Percentiles rank a stretch among this genome's conserved stretches.
phyloP scores from a whole-genome alignment of 1,140 invertebrate species.

The Archivesica marissinica region DNA sequence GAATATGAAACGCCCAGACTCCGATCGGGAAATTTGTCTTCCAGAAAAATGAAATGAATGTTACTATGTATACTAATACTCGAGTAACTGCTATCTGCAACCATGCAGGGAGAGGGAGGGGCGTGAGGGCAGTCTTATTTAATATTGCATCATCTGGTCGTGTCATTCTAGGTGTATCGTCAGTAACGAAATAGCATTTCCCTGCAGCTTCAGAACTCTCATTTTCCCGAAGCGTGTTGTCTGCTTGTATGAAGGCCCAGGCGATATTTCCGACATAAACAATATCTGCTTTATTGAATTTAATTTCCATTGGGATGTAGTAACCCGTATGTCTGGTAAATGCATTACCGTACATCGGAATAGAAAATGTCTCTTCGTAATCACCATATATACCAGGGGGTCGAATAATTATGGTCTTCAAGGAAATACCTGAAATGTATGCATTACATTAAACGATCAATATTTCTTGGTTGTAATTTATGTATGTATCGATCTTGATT shows the following conservation, averaged over 20 bases:
- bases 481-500: not conserved
- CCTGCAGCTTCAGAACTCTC: not conserved
- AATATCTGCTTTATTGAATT: not conserved
- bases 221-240: not conserved
- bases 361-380: not conserved
- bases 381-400: not conserved
- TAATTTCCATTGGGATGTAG: not conserved
- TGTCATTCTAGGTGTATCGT: not conserved
- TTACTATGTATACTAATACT: not conserved
- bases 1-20: not conserved
- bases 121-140: not conserved
- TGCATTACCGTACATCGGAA: not conserved
- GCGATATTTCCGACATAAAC: conserved; percentile 17
- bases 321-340: conserved; percentile 9
- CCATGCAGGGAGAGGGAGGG: not conserved
- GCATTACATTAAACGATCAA: not conserved
- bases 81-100: not conserved
- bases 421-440: not conserved
- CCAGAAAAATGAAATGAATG: not conserved
- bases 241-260: conserved; percentile 2
- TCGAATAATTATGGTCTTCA: not conserved
- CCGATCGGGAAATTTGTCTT: conserved; percentile 4
- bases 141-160: not conserved
- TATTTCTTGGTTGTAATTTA: not conserved
- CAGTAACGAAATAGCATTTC: not conserved